Conservation (phyloP, 2,888 invertebrate species). For the Cephus rjabovi region DNA sequence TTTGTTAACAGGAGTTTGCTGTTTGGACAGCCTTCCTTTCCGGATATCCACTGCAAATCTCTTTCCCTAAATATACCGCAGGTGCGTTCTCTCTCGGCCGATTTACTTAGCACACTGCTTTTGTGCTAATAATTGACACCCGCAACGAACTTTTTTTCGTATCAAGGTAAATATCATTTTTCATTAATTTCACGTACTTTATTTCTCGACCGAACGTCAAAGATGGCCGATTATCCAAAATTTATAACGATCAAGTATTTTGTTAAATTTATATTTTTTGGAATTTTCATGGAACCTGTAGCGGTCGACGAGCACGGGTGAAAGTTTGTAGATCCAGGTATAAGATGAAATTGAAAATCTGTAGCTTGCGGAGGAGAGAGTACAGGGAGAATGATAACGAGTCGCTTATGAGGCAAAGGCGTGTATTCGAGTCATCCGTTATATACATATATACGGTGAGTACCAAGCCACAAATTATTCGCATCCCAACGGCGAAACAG, state of each 20-base stretch:
- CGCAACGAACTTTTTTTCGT: background rate
- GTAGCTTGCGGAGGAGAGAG: background rate
- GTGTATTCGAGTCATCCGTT: too few relatives aligned
- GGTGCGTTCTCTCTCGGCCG: constrained; percentile 13
- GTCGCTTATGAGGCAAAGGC: background rate
- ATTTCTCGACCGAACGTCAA: too few relatives aligned
- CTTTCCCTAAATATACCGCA: constrained; percentile 9
- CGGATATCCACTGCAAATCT: constrained; percentile 20
- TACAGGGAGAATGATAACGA: background rate
- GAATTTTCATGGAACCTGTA: background rate
- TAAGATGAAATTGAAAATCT: background rate
- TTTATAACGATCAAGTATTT: too few relatives aligned
- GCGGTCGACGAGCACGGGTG: background rate
- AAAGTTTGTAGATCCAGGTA: background rate
- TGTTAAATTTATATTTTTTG: background rate
- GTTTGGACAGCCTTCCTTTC: constrained; percentile 35
- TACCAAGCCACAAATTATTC: background rate
- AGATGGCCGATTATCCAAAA: too few relatives aligned
- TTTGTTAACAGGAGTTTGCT: constrained; percentile 25
- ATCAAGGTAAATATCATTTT: background rate
- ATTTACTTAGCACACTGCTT: constrained; percentile 6
- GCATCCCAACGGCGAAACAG: constrained; percentile 1
- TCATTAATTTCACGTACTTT: too few relatives aligned
- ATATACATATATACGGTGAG: background rate
- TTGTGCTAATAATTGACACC: background rate